Evolutionary conservation across 2,797 vertebrate species (phyloP), one percentile per base, ranked within the genome.

Genomic region (Ataeniobius toweri): DNA sequence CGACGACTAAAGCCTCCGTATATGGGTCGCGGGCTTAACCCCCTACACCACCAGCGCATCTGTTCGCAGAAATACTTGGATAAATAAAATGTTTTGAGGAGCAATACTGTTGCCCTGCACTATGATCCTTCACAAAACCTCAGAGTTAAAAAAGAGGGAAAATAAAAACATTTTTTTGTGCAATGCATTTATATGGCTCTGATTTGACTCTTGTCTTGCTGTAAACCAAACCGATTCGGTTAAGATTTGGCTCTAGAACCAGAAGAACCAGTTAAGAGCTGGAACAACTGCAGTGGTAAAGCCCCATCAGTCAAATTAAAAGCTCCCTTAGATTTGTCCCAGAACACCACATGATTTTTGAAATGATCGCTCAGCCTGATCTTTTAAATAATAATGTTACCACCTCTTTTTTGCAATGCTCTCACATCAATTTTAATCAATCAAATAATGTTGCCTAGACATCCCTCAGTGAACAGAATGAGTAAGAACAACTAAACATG

Each of bases 401-500:
- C 36, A 67, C 36, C 9, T 67, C 24, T 41, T 20, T 22, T 71
- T 31, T 53, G 48, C 2, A 22, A 44, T 18, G 44, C 0, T 46
- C 31, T 73, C n/a, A 39, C 65, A 41, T 46, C 51, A 65, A 39
- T 73, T 50, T 79, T 51, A 67, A 83, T 65, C 69, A 67, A 41
- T 39, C 71, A 83, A 75, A 77, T 28, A 31, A 46, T 65, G 18
- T 71, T 77, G 7, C 69, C 5, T 31, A 13, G 22, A 26, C 69
- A 53, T 78, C 70, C 56, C 61, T 50, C 10, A 72, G 28, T 71
- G 36, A 83, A 68, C 26, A 12, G 70, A 83, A 73, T 74, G 55
- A 80, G 77, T 81, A 46, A 77, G 55, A 70, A 78, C 70, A 80
- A 80, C 71, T 79, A 78, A 85, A 80, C 68, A 78, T 13, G 24